phyloP scores from a whole-genome alignment of 2,113 vertebrate genomes.

The Ceyx melanurus region DNA sequence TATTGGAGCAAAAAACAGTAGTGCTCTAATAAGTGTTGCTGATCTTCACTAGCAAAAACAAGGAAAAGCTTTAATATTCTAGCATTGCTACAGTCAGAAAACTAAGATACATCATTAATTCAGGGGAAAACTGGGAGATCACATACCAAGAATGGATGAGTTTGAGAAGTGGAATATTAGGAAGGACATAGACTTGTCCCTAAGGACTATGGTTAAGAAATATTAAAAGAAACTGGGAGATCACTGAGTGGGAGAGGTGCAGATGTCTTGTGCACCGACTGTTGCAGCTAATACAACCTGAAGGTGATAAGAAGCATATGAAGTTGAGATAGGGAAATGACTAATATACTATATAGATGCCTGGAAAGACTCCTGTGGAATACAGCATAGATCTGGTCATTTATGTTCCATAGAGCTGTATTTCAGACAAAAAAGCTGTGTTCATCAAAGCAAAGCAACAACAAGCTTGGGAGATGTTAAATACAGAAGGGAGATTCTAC shows the following conservation, averaged over 20 bases:
- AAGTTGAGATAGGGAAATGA: not conserved
- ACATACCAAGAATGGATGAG: not conserved
- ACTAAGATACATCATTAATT: not conserved
- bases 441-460: not conserved
- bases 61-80: not conserved
- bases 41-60: not conserved
- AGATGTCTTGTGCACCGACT: fast-evolving
- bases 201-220: not conserved
- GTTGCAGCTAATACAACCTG: not conserved
- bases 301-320: not conserved
- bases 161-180: not conserved
- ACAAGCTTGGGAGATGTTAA: not conserved
- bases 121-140: not conserved
- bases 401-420: not conserved
- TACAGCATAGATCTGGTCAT: not conserved
- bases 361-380: not conserved
- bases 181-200: fast-evolving
- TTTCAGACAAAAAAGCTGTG: not conserved
- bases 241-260: not conserved
- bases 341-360: not conserved
- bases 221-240: not conserved
- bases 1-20: not conserved
- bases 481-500: not conserved
- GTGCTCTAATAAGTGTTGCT: not conserved
- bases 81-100: not conserved